Evolutionary conservation across 35 echinoderm and acorn worm genomes (phyloP).

Genomic region (Apostichopus parvimensis): DNA sequence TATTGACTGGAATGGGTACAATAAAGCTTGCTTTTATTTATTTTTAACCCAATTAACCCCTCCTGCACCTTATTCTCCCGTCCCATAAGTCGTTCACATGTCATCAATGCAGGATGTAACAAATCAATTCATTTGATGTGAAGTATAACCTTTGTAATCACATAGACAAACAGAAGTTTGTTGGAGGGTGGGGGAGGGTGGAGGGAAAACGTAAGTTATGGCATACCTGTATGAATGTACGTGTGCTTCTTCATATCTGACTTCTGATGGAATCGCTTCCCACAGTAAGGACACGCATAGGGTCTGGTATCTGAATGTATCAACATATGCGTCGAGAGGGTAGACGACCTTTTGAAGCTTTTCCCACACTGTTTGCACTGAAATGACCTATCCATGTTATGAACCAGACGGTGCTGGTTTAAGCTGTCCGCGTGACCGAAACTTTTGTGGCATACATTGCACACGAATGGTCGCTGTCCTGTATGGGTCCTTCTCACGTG

Average conservation of each 20-base stretch:
- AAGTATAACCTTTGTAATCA: too few species aligned
- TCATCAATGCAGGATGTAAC: too few species aligned
- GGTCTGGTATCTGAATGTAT: slow-evolving; percentile 96
- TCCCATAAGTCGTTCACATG: too few species aligned
- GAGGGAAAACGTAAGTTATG: not conserved
- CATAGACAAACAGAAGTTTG: not conserved
- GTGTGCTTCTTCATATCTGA: slow-evolving; percentile 99
- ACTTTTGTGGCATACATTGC: slow-evolving; percentile 89
- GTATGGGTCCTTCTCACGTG: slow-evolving; percentile 93
- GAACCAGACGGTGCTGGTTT: slow-evolving; percentile 85
- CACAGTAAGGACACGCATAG: slow-evolving; percentile 95
- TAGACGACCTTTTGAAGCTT: slow-evolving; percentile 94
- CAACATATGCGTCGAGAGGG: slow-evolving; percentile 94
- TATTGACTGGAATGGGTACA: too few species aligned
- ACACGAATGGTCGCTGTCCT: slow-evolving; percentile 90
- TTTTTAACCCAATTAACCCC: too few species aligned
- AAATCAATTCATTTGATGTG: too few species aligned
- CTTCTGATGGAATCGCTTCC: slow-evolving; percentile 98
- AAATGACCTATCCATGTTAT: slow-evolving; percentile 92
- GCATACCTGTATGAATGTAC: slow-evolving; percentile 97
- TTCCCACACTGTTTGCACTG: slow-evolving; percentile 98
- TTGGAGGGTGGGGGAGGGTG: not conserved
- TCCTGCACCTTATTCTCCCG: too few species aligned
- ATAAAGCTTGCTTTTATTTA: too few species aligned
- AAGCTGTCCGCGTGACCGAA: slow-evolving; percentile 98